A percentile compares a stretch with the other conserved stretches of the same genome.
These are phyloP conservation scores for Bungarus multicinctus DNA, from an alignment of 2,113 vertebrate genomes.

Conservation along the genomic window DNA sequence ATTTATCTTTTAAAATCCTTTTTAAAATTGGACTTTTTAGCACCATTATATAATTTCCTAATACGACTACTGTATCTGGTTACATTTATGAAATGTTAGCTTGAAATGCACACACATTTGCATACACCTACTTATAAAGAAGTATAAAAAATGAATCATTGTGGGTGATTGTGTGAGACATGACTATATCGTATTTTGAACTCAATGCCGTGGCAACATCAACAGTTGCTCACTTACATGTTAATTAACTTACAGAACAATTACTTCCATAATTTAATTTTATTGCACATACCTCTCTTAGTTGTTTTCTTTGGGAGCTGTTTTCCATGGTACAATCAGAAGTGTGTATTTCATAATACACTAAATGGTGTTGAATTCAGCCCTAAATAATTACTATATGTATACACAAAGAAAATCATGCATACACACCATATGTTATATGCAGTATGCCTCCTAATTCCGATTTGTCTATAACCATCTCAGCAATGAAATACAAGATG, in stretches of 20 bases:
- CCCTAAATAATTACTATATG: neutral
- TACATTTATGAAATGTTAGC: neutral
- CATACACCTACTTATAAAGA: neutral
- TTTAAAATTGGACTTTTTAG: neutral
- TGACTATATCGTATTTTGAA: neutral
- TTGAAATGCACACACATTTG: neutral
- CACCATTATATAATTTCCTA: neutral
- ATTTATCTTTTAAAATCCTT: neutral
- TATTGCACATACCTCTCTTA: neutral
- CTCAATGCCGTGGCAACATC: neutral
- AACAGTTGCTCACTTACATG: neutral
- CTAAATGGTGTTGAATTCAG: neutral
- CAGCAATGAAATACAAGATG: neutral
- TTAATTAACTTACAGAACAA: neutral
- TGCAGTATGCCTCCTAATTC: neutral
- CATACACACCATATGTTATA: neutral
- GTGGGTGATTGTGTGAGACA: neutral
- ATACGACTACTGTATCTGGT: neutral
- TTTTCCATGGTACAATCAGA: neutral
- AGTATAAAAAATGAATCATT: neutral
- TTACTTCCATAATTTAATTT: neutral
- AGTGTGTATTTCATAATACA: neutral
- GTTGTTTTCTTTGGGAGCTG: neutral
- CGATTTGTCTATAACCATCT: neutral
- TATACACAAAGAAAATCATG: neutral